Evolutionary conservation across 2,113 vertebrate species (phyloP), one percentile per base, ranked within the genome.

Genomic region (Sturnus vulgaris): DNA sequence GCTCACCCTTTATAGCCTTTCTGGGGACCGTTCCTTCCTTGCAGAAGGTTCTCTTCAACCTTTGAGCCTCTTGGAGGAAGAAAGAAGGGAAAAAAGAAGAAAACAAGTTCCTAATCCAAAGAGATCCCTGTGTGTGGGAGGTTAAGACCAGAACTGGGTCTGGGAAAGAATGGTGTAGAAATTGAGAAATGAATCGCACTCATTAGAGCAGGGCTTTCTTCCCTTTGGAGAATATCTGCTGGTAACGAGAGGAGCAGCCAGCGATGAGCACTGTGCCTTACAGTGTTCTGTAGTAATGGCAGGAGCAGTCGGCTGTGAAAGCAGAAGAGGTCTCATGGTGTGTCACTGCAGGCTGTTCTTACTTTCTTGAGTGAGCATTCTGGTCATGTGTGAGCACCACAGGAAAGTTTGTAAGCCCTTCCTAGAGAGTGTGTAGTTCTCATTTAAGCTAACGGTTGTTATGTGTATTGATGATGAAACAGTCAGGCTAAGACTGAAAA

Each of bases 211-310:
- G 37, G 22, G n/a, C n/a, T 91, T 68, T 70, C 56, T 79, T 57
- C 53, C 33, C 46, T 66, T 49, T 33, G 47, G 31, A 24, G 17
- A 49, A 40, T 35, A 35, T 35, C 28, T 86, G 31, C 46, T 53
- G 46, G 31, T 56, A 61, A 30, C 1, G 6, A 53, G 47, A 63
- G 60, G 28, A 84, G 15, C 17, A 24, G 42, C 24, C 35, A 55
- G 39, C 0, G 1, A 27, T 14, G 46, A 82, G 10, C 42, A 15
- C 18, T 23, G 13, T 39, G 42, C 46, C 46, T 35, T 11, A 4
- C 14, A 8, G 25, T 25, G 17, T 64, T 8, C 39, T 53, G 60
- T 42, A 42, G 25, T 22, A 18, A 5, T 24, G 27, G 57, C 93
- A 64, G 81, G n/a, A 86, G 44, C 30, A 55, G 55, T 14, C 39